Base-by-base conservation (phyloP, 2,888 invertebrate genomes). In the Eristalis arbustorum region DNA sequence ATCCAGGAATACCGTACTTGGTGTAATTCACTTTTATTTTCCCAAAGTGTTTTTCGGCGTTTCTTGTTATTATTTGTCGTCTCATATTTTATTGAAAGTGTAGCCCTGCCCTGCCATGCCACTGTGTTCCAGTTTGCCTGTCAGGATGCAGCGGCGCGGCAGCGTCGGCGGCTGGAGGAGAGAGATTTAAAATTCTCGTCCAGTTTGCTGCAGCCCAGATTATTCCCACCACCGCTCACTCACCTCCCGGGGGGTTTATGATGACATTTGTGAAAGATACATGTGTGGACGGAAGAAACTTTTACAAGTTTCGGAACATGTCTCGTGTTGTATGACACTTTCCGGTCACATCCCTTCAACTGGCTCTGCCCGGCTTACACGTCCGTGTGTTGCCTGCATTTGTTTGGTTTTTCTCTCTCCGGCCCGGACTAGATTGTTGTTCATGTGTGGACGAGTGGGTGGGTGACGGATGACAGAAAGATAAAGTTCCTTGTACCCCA, bases 11-110 rank as follows among this genome's bases (percentile, higher is more conserved):
- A 8, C 18, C 10, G 18, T 18, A 49, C 49, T 49, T 18, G 49
- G 22, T 56, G 73, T 61, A 77, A 77, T 82, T 85, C 73, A 74
- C 62, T 81, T 85, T 85, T 77, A 68, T 68, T 63, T 25, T 42
- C 61, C 57, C 62, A 75, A 80, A 76, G 76, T 77, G 73, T 73
- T 83, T 66, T 23, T 63, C 42, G 37, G 56, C 62, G 11, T 18
- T 69, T 37, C 25, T 66, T 84, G 62, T 73, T 75, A 28, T 81
- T 85, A 72, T 81, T 73, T 68, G 56, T 76, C 34, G 28, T 34
- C 63, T 64, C 56, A 77, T 73, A 37, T 68, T 76, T 81, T 81
- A 77, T 82, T 66, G 56, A 73, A 74, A 64, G 62, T 69, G 40
- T 61, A 42, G 49, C 34, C 62, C 6, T 13, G 13, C 28, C 56